These are phyloP conservation scores for Melanargia galathea DNA, from an alignment of 2,888 invertebrate species.

Conservation along the genomic window DNA sequence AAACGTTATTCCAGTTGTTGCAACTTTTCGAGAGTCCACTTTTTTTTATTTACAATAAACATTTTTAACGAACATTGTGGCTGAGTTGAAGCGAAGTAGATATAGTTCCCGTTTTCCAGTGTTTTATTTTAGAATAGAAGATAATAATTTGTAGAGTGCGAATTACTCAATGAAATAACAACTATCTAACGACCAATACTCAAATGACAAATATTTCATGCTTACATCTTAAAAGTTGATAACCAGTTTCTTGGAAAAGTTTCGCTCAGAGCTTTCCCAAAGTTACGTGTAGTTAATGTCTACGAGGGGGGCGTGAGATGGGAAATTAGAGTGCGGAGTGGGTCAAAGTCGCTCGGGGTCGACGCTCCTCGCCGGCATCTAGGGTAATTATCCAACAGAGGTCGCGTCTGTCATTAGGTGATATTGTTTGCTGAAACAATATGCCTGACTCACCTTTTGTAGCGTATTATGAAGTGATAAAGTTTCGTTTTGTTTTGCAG, in stretches of 20 bases:
- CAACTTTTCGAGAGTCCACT: no score
- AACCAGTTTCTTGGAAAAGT: conserved; percentile 13
- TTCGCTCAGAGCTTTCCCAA: conserved; percentile 12
- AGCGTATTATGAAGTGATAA: background rate
- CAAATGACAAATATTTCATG: background rate
- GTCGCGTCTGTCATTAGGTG: conserved; percentile 53
- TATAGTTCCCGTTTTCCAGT: no score
- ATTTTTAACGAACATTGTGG: no score
- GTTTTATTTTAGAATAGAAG: no score
- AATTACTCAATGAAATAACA: no score
- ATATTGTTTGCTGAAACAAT: conserved; percentile 34
- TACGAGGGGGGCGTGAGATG: conserved; percentile 60
- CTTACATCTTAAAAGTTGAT: conserved; percentile 3
- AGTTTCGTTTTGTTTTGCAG: conserved; percentile 6
- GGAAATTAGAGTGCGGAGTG: conserved; percentile 77
- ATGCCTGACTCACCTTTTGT: background rate
- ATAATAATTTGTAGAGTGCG: no score
- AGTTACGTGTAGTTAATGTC: conserved; percentile 48
- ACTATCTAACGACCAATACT: background rate
- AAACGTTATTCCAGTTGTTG: no score
- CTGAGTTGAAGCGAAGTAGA: no score
- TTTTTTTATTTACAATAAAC: no score
- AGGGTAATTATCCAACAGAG: conserved; percentile 73
- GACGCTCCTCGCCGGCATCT: conserved; percentile 62
- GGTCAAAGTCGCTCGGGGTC: conserved; percentile 80